Evolutionary conservation across 2,888 invertebrate genomes (phyloP).

Genomic region (Drosophila stalkeri): DNA sequence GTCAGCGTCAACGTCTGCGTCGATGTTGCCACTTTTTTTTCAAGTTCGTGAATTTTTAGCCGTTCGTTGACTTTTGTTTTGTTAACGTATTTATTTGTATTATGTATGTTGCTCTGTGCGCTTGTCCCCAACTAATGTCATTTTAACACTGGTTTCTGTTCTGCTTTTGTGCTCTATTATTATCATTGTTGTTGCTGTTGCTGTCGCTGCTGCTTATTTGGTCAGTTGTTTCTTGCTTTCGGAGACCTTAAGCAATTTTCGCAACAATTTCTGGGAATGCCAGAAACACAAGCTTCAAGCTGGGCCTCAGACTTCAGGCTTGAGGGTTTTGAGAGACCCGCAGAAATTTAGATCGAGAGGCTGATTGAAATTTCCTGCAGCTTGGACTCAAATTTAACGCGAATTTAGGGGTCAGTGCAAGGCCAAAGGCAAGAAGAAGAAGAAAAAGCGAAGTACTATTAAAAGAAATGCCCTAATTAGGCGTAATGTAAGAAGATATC

Average conservation of each 20-base stretch:
- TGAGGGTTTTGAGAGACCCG: slow-evolving; percentile 18
- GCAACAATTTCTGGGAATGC: slow-evolving; percentile 52
- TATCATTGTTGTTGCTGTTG: slow-evolving; percentile 2
- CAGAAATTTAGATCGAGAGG: slow-evolving; percentile 43
- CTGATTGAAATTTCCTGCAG: slow-evolving; percentile 70
- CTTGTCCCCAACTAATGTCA: slow-evolving; percentile 68
- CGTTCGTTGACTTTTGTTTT: slow-evolving; percentile 77
- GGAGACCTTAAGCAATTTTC: slow-evolving; percentile 38
- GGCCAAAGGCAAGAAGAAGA: slow-evolving; percentile 22
- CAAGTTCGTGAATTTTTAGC: slow-evolving; percentile 81
- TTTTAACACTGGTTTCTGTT: slow-evolving; percentile 55
- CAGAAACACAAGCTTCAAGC: slow-evolving; percentile 44
- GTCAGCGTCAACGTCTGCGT: slow-evolving; percentile 37
- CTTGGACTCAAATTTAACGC: slow-evolving; percentile 46
- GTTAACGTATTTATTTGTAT: slow-evolving; percentile 62
- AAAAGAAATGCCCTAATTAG: slow-evolving; percentile 52
- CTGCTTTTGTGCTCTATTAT: slow-evolving; percentile 49
- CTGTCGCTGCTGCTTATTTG: not conserved
- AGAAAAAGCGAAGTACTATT: not conserved
- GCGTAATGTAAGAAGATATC: slow-evolving; percentile 68
- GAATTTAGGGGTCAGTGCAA: slow-evolving; percentile 67
- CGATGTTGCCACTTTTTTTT: slow-evolving; percentile 56
- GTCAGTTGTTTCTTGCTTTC: slow-evolving; percentile 18
- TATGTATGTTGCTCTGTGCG: slow-evolving; percentile 35
- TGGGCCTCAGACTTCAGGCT: not conserved